Percentiles rank a stretch among this genome's conserved stretches.
Conservation (phyloP, 1,140 invertebrate species). For the Lepeophtheirus salmonis region DNA sequence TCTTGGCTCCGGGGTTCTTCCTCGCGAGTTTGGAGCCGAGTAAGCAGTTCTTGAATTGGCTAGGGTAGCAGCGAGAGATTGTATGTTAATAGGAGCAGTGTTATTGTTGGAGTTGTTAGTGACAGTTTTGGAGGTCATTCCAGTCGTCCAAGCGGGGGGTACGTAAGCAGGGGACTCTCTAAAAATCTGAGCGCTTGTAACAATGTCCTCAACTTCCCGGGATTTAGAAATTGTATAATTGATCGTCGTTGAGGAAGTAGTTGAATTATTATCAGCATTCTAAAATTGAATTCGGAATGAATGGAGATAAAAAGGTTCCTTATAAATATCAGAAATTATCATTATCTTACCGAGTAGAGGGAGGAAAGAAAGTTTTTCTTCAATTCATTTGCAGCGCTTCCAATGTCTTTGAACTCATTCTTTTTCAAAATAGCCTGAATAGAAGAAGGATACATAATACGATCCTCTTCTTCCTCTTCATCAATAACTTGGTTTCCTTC, state of each 20-base stretch:
- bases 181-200: background rate
- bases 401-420: background rate
- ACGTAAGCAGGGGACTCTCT: background rate
- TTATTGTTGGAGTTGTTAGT: background rate
- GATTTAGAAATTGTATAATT: background rate
- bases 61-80: background rate
- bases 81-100: background rate
- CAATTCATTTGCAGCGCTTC: background rate
- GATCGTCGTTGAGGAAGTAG: background rate
- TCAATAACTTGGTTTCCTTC: background rate
- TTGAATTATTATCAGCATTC: background rate
- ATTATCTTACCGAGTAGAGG: background rate
- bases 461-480: background rate
- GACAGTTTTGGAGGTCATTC: background rate
- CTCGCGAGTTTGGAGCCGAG: background rate
- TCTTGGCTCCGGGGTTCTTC: background rate
- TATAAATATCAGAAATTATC: too few species aligned
- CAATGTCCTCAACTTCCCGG: background rate
- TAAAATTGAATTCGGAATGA: too few species aligned
- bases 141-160: background rate
- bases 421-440: background rate
- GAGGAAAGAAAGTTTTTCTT: background rate
- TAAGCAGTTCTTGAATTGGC: background rate
- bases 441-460: background rate
- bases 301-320: background rate